Base-by-base conservation (phyloP, 2,797 vertebrate genomes). In the Gambelia wislizenii region DNA sequence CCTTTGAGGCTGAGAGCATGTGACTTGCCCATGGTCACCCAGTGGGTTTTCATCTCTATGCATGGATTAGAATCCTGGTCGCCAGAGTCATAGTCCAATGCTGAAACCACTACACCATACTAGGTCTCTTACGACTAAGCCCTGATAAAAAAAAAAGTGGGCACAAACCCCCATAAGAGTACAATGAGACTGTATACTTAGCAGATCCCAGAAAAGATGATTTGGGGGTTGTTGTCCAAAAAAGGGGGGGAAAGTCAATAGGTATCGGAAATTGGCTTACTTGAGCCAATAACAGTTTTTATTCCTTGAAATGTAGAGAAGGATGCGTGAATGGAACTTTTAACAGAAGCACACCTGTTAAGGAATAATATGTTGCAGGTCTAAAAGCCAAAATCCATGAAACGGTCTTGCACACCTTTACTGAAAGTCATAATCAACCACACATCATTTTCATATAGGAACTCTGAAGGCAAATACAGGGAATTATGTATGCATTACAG, bases 341-440 rank as follows among this genome's bases (percentile, higher is more conserved):
- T 0, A 83, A 82, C 59, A 22, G 13, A 74, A 77, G 3, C 70
- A 89, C 59, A 54, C 1, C 3, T 30, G 74, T 25, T 61, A 33
- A 89, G 54, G 49, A 86, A 22, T 12, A 86, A 22, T 12, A 22
- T 70, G 64, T 33, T 39, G 1, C 83, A 33, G 87, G 3, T 42
- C 25, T 85, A n/a, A 69, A 83, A 83, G 16, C 8, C 54, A n/a
- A 47, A 54, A 72, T 61, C 77, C 8, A 74, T 85, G 61, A 9
- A 6, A 70, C 56, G 85, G 79, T 90, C 44, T 80, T 85, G 1
- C 70, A 90, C 89, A 86, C 87, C 87, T 27, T 92, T 93, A n/a
- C 88, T 89, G 87, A 86, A 69, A 4, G 22, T 54, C 89, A 93
- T 61, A 33, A 92, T 91, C 83, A 94, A 79, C 56, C 91, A 39